Percentiles rank a stretch among this genome's conserved stretches.
Conservation (phyloP, 2,113 vertebrate species). For the Myotis lucifugus region DNA sequence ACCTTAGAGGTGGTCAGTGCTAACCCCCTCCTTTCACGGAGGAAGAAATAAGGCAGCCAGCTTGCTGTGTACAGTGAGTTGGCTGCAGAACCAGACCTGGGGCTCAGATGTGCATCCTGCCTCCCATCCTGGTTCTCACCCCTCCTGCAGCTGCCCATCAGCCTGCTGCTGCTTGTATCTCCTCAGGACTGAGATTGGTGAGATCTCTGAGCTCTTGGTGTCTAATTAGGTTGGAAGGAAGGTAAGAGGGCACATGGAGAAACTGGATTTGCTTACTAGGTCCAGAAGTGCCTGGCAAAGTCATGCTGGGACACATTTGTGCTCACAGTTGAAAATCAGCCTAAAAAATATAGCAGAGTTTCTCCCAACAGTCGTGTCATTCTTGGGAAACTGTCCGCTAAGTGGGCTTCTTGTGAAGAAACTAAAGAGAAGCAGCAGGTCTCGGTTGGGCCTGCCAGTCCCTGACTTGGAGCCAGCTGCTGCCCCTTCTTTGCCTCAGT, state of each 20-base stretch:
- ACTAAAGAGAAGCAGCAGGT: not conserved
- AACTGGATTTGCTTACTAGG: not conserved
- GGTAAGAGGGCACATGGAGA: not conserved
- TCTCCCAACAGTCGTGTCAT: not conserved
- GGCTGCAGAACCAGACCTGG: not conserved
- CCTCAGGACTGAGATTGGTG: not conserved
- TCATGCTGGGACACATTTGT: not conserved
- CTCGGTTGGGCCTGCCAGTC: not conserved
- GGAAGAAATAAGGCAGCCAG: not conserved
- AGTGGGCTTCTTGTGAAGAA: not conserved
- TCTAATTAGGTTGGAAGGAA: constrained; percentile 3
- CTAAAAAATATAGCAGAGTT: not conserved
- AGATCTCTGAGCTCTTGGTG: not conserved
- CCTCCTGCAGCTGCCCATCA: not conserved
- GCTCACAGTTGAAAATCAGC: not conserved
- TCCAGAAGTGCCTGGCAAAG: not conserved
- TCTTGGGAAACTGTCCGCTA: not conserved
- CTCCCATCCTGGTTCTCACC: not conserved
- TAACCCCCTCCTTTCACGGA: not conserved
- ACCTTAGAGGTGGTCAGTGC: not conserved
- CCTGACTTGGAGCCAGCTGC: not conserved
- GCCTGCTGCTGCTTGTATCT: not conserved
- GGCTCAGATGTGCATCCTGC: not conserved
- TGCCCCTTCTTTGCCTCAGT: not conserved
- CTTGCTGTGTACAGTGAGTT: not conserved